A percentile compares a stretch with the other conserved stretches of the same genome.
These are phyloP conservation scores for Nicator chloris DNA, from an alignment of 2,113 vertebrate genomes.

Conservation along the genomic window DNA sequence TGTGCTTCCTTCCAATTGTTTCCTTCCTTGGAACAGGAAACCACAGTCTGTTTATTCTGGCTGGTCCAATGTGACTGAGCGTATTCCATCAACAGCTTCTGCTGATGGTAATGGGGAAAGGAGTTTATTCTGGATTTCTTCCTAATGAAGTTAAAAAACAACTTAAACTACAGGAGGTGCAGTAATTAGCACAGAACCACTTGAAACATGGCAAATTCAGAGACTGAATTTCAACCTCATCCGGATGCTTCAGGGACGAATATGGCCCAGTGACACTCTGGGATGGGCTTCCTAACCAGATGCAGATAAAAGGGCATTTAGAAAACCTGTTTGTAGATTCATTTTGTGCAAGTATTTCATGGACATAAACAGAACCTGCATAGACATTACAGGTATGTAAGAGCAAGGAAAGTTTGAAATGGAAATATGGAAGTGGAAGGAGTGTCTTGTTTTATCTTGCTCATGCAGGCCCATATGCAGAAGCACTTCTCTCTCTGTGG, in stretches of 20 bases:
- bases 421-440: background rate
- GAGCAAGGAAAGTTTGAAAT: background rate
- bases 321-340: background rate
- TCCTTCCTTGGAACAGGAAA: slow-evolving; percentile 36
- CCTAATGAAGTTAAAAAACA: background rate
- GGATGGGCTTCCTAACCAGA: background rate
- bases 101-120: background rate
- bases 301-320: background rate
- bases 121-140: slow-evolving; percentile 1
- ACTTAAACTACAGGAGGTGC: background rate
- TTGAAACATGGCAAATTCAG: background rate
- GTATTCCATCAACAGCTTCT: background rate
- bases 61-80: background rate
- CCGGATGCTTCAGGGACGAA: background rate
- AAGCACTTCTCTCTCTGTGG: background rate
- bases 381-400: background rate
- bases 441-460: background rate
- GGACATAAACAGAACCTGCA: background rate
- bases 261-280: background rate
- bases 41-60: slow-evolving; percentile 23
- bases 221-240: background rate
- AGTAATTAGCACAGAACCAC: background rate
- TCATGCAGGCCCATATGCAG: background rate
- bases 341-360: background rate
- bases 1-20: background rate